Percentiles rank a stretch among this genome's conserved stretches.
These are phyloP conservation scores for Coregonus suidteri DNA, from an alignment of 2,797 vertebrate species.

Conservation along the genomic window DNA sequence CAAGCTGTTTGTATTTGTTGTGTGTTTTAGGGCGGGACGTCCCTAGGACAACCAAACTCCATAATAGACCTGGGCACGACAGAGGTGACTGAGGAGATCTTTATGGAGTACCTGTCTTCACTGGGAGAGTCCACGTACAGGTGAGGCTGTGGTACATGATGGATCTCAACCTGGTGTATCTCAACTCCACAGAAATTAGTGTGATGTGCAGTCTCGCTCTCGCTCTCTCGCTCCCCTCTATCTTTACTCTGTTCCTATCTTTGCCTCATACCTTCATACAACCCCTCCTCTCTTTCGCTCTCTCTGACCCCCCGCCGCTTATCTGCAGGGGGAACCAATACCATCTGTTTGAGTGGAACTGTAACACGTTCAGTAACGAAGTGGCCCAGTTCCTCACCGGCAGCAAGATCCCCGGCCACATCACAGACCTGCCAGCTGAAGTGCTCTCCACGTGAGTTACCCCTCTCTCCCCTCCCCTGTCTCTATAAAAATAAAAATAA, in stretches of 20 bases:
- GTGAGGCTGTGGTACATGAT: conserved; percentile 39
- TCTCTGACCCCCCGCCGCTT: neutral
- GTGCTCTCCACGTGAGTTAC: conserved; percentile 90
- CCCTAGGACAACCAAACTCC: conserved; percentile 85
- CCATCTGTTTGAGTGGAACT: conserved; percentile 94
- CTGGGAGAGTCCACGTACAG: conserved; percentile 83
- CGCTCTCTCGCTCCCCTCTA: neutral
- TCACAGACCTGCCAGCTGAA: conserved; percentile 95
- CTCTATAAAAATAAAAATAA: no score
- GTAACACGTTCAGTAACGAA: conserved; percentile 94
- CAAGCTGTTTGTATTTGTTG: neutral
- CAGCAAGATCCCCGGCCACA: conserved; percentile 90
- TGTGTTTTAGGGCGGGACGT: conserved; percentile 80
- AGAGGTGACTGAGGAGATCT: conserved; percentile 91
- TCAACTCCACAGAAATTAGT: neutral
- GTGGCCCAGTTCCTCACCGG: conserved; percentile 94
- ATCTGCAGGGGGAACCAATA: conserved; percentile 83
- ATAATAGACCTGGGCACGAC: conserved; percentile 89
- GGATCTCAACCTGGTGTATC: neutral
- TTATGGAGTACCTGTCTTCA: conserved; percentile 87
- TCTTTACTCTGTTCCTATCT: neutral
- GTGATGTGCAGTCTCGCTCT: neutral
- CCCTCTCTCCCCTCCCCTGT: neutral
- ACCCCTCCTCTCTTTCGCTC: neutral
- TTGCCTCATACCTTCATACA: neutral